Percentiles rank a stretch among this genome's conserved stretches.
These are phyloP conservation scores for Oreocharis arfaki DNA, from an alignment of 2,113 vertebrate genomes.

Conservation along the genomic window DNA sequence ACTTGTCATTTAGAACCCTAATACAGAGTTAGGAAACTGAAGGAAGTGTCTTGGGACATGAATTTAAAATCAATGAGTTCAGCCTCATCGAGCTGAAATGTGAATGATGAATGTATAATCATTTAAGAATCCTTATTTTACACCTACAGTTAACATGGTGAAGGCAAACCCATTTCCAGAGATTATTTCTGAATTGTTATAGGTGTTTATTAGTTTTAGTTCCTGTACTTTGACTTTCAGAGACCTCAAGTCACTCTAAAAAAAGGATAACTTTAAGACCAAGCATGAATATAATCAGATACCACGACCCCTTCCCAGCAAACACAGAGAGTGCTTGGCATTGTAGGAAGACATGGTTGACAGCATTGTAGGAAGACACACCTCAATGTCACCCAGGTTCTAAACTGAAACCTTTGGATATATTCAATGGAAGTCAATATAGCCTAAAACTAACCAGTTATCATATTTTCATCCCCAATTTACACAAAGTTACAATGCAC, in stretches of 20 bases:
- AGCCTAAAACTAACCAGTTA: neutral
- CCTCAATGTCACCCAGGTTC: neutral
- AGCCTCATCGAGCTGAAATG: neutral
- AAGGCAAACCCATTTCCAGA: neutral
- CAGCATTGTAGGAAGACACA: neutral
- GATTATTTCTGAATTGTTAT: neutral
- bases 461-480: neutral
- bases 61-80: slow-evolving; percentile 40
- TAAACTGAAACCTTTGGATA: neutral
- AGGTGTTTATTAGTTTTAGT: neutral
- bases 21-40: neutral
- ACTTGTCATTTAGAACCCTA: slow-evolving; percentile 46
- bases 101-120: neutral
- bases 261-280: neutral
- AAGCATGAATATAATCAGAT: neutral
- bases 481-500: accelerated
- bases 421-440: neutral
- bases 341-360: neutral
- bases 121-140: slow-evolving; percentile 6
- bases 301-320: neutral
- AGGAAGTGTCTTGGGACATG: neutral
- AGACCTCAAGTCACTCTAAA: neutral
- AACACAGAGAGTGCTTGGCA: neutral
- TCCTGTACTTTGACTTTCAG: neutral
- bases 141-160: neutral